phyloP scores from a whole-genome alignment of 2,797 vertebrate species.

The Ptychobarbus kaznakovi region DNA sequence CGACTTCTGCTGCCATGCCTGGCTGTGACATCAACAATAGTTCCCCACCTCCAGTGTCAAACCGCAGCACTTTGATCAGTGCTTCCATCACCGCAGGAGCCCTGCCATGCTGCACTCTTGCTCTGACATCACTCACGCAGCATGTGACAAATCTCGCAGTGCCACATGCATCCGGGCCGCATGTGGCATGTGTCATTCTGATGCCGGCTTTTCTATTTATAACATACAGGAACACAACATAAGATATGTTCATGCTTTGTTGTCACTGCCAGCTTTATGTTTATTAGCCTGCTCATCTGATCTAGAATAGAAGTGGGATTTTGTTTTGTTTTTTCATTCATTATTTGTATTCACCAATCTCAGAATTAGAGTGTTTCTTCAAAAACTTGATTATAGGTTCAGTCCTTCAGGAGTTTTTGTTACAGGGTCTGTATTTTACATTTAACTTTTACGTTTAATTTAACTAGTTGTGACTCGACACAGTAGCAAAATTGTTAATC shows the following conservation, averaged over 20 bases:
- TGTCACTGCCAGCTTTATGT: not conserved
- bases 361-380: not conserved
- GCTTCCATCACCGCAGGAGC: constrained; percentile 63
- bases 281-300: not conserved
- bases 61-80: constrained; percentile 77
- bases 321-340: not conserved
- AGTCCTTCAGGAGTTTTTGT: not conserved
- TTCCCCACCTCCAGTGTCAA: constrained; percentile 79
- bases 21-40: constrained; percentile 81
- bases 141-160: constrained; percentile 1
- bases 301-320: not conserved
- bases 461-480: not conserved
- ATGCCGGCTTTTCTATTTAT: constrained; percentile 19
- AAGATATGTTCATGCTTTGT: not conserved
- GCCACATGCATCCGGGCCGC: constrained; percentile 3
- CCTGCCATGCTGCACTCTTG: constrained; percentile 73
- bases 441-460: no score
- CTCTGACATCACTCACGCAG: constrained; percentile 68
- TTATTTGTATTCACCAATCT: not conserved
- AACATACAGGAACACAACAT: not conserved
- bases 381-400: not conserved
- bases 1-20: constrained; percentile 73
- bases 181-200: constrained; percentile 62
- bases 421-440: not conserved
- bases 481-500: not conserved